Percentiles rank a stretch among this genome's conserved stretches.
Evolutionary conservation across 2,113 vertebrate species (phyloP).

Genomic region (Eulemur macaco): DNA sequence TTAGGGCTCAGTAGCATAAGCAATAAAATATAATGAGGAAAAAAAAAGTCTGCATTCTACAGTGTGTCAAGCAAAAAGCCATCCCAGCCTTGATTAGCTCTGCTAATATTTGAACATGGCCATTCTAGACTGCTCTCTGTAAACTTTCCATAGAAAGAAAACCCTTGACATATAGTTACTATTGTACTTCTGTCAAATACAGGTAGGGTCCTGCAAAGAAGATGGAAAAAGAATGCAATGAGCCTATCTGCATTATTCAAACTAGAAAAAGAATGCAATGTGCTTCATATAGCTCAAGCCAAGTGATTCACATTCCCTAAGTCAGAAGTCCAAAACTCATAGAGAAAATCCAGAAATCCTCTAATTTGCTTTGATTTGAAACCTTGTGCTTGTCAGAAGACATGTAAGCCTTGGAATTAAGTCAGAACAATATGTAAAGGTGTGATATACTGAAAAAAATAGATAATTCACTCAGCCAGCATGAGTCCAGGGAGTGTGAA

Average conservation of each 20-base stretch:
- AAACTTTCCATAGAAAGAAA: slow-evolving; percentile 15
- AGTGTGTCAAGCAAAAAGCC: not conserved
- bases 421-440: not conserved
- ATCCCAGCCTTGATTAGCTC: not conserved
- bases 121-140: not conserved
- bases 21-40: not conserved
- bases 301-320: not conserved
- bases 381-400: not conserved
- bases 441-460: not conserved
- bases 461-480: not conserved
- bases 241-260: not conserved
- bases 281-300: not conserved
- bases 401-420: not conserved
- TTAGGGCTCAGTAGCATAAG: not conserved
- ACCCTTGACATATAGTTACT: not conserved
- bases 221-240: not conserved
- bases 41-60: not conserved
- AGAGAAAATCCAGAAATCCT: not conserved
- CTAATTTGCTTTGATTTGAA: slow-evolving; percentile 18
- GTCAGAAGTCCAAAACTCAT: not conserved
- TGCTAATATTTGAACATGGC: not conserved
- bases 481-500: not conserved
- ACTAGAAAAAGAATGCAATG: not conserved
- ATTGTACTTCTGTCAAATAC: not conserved
- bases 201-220: not conserved